Evolutionary conservation across 1,140 invertebrate species (phyloP).

Genomic region (Tetraneura akinire): DNA sequence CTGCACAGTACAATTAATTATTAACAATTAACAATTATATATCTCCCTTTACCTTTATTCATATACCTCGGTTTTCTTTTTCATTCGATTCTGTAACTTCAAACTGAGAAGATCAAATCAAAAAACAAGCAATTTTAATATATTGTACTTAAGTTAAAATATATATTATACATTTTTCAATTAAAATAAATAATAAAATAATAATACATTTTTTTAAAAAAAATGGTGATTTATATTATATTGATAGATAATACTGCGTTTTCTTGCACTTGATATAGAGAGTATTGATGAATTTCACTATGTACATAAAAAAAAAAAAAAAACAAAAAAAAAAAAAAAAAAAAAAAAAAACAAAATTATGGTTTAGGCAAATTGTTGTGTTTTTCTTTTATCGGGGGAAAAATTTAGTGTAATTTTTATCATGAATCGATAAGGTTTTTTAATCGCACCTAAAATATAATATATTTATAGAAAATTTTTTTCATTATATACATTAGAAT

Average conservation of each 20-base stretch:
- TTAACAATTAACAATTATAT: background rate
- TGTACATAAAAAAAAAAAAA: constrained; percentile 31
- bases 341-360: constrained; percentile 36
- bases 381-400: constrained; percentile 39
- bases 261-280: constrained; percentile 44
- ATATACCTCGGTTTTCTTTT: constrained; percentile 14
- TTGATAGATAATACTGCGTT: constrained; percentile 42
- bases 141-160: constrained; percentile 35
- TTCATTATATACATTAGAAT: constrained; percentile 48
- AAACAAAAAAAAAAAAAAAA: constrained; percentile 31
- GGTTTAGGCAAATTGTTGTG: constrained; percentile 45
- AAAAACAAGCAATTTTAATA: constrained; percentile 38
- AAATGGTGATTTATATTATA: constrained; percentile 33
- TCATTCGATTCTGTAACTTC: constrained; percentile 27
- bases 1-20: background rate
- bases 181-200: background rate
- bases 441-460: constrained; percentile 45
- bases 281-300: constrained; percentile 31
- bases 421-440: constrained; percentile 44
- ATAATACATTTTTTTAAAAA: constrained; percentile 31
- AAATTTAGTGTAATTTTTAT: constrained; percentile 45
- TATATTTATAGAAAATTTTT: constrained; percentile 50
- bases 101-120: constrained; percentile 41
- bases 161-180: constrained; percentile 28
- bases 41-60: background rate